Percentiles rank a stretch among this genome's conserved stretches.
These are phyloP conservation scores for Pelochelys cantorii DNA, from an alignment of 2,797 vertebrate species.

Conservation along the genomic window DNA sequence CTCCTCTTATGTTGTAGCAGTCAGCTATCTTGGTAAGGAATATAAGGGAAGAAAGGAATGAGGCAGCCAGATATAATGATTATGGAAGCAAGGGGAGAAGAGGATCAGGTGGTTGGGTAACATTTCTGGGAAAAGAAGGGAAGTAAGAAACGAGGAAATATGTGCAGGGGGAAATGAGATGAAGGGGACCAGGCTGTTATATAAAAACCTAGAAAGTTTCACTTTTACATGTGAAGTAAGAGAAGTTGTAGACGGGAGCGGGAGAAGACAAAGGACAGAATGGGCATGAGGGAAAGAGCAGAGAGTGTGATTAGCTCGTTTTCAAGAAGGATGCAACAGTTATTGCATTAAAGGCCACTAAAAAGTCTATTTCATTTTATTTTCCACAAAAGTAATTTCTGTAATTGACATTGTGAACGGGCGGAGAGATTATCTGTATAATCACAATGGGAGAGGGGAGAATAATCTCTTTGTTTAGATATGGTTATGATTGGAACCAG, in stretches of 20 bases:
- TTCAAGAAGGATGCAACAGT: neutral
- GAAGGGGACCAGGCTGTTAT: neutral
- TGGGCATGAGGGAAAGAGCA: neutral
- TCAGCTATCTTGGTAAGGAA: neutral
- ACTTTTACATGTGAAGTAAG: neutral
- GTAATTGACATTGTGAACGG: neutral
- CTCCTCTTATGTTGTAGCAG: too few species aligned
- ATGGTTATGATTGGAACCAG: rapidly evolving
- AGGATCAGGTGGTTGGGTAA: neutral
- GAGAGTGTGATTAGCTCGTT: neutral
- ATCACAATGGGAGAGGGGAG: rapidly evolving
- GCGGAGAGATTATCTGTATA: neutral
- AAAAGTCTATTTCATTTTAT: neutral
- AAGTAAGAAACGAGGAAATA: neutral
- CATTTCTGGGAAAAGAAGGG: neutral
- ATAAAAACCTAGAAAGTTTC: neutral
- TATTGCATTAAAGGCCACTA: neutral
- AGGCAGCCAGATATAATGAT: neutral
- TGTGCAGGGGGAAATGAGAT: neutral
- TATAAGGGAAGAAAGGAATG: neutral
- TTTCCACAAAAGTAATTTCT: neutral
- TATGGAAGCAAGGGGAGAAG: neutral
- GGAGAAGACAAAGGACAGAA: neutral
- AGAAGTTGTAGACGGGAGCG: neutral
- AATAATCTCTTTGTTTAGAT: neutral